These are phyloP conservation scores for Caenorhabditis panamensis DNA, from an alignment of 2,888 invertebrate species.

Conservation along the genomic window DNA sequence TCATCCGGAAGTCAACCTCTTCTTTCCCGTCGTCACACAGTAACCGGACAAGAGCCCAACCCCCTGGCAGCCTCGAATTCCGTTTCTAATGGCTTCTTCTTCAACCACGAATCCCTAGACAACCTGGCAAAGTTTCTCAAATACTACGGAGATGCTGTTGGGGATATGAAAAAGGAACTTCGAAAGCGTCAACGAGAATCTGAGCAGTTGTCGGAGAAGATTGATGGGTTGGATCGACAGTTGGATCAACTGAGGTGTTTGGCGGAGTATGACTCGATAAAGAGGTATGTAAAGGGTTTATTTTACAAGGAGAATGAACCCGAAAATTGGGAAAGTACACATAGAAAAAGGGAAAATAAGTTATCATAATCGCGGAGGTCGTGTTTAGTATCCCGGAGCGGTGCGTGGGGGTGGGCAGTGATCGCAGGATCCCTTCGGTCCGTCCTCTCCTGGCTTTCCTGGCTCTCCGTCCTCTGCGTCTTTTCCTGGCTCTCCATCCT, in stretches of 20 bases:
- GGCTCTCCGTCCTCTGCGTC: constrained; percentile 68
- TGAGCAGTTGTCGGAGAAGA: constrained; percentile 72
- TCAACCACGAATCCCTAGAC: constrained; percentile 74
- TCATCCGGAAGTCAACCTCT: constrained; percentile 35
- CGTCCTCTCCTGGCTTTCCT: constrained; percentile 69
- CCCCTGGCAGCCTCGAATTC: constrained; percentile 12
- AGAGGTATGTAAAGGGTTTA: constrained; percentile 66
- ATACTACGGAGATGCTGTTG: constrained; percentile 76
- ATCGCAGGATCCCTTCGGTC: constrained; percentile 72
- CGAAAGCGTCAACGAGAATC: constrained; percentile 71
- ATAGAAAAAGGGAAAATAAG: constrained; percentile 41
- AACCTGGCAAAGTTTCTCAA: constrained; percentile 78
- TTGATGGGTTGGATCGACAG: constrained; percentile 75
- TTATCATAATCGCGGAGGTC: constrained; percentile 68
- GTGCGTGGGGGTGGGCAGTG: constrained; percentile 77
- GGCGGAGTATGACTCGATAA: constrained; percentile 78
- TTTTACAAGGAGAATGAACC: constrained; percentile 14
- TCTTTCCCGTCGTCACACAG: constrained; percentile 56
- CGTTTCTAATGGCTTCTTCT: constrained; percentile 66
- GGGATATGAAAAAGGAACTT: constrained; percentile 74
- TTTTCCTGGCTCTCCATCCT: constrained; percentile 72
- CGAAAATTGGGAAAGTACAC: too few relatives aligned
- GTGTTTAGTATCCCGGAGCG: constrained; percentile 75
- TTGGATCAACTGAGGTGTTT: constrained; percentile 77
- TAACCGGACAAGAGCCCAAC: constrained; percentile 55